Evolutionary conservation across 1,140 invertebrate genomes (phyloP).

Genomic region (Drosophila ohnishii): DNA sequence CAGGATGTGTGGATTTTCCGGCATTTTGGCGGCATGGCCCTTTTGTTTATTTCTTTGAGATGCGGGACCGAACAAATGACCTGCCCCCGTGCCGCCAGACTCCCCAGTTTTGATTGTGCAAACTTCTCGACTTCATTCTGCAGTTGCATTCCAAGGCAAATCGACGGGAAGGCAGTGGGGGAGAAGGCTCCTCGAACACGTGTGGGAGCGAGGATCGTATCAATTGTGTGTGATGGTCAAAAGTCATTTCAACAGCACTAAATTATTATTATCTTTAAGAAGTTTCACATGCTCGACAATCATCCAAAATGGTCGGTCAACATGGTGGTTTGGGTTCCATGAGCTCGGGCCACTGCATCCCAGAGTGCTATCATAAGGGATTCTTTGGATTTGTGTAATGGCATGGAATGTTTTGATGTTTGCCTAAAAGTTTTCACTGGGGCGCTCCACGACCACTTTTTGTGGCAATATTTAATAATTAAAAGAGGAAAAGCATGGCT

Average conservation of each 20-base stretch:
- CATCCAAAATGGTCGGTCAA: constrained; percentile 61
- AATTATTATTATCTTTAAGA: constrained; percentile 83
- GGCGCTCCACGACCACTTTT: background rate
- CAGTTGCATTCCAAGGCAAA: constrained; percentile 65
- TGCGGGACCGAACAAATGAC: constrained; percentile 55
- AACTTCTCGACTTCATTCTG: constrained; percentile 63
- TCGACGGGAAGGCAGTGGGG: constrained; percentile 2
- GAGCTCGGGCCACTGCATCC: constrained; percentile 8
- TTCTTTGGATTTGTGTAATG: constrained; percentile 72
- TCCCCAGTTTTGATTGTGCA: constrained; percentile 56
- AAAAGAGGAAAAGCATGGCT: background rate
- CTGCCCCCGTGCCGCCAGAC: background rate
- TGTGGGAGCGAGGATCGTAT: constrained; percentile 69
- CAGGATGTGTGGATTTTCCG: constrained; percentile 78
- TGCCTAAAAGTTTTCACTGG: constrained; percentile 41
- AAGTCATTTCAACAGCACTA: constrained; percentile 83
- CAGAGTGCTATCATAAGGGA: constrained; percentile 62
- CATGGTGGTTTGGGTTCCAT: constrained; percentile 1
- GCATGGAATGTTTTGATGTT: constrained; percentile 77
- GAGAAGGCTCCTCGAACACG: constrained; percentile 37
- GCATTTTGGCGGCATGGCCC: constrained; percentile 64
- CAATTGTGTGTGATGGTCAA: constrained; percentile 83
- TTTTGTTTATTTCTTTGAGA: constrained; percentile 81
- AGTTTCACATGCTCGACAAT: constrained; percentile 81
- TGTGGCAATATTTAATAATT: background rate